Percentiles rank a stretch among this genome's conserved stretches.
These are phyloP conservation scores for Siniperca scherzeri DNA, from an alignment of 2,797 vertebrate species.

Conservation along the genomic window DNA sequence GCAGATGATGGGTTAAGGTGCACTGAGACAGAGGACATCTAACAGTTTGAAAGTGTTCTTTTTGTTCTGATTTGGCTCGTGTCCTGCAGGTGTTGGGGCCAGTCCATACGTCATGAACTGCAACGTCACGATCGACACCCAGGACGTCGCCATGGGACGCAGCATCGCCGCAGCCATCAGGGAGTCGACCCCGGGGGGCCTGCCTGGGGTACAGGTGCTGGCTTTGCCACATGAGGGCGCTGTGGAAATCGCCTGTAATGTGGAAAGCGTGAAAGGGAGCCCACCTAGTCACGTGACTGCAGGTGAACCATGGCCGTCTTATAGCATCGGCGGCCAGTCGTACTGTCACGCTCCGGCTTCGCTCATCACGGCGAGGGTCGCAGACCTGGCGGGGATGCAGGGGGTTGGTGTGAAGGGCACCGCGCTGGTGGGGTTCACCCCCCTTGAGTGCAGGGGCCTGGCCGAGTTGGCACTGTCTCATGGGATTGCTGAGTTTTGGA, in stretches of 20 bases:
- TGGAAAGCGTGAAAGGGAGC: slow-evolving; percentile 82
- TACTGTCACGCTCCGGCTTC: slow-evolving; percentile 81
- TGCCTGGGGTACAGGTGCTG: slow-evolving; percentile 86
- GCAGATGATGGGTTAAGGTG: neutral
- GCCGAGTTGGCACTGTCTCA: slow-evolving; percentile 81
- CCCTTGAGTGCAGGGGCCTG: slow-evolving; percentile 80
- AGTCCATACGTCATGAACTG: slow-evolving; percentile 88
- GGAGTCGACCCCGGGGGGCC: slow-evolving; percentile 75
- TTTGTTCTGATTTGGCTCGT: neutral
- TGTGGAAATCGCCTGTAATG: slow-evolving; percentile 86
- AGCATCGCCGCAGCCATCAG: slow-evolving; percentile 76
- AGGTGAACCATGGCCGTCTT: slow-evolving; percentile 66
- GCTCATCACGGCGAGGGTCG: slow-evolving; percentile 78
- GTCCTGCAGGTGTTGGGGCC: slow-evolving; percentile 80
- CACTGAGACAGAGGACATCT: neutral
- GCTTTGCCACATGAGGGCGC: slow-evolving; percentile 83
- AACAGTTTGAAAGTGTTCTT: neutral
- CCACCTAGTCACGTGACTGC: neutral
- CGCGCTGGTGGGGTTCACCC: slow-evolving; percentile 84
- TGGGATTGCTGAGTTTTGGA: slow-evolving; percentile 85
- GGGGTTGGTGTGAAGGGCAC: slow-evolving; percentile 76
- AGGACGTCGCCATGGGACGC: slow-evolving; percentile 79
- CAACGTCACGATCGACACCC: slow-evolving; percentile 85
- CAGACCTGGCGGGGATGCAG: slow-evolving; percentile 73
- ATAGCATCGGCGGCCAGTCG: slow-evolving; percentile 64